Percentiles rank a stretch among this genome's conserved stretches.
Conservation (phyloP, 1,140 invertebrate species). For the Panulirus ornatus region DNA sequence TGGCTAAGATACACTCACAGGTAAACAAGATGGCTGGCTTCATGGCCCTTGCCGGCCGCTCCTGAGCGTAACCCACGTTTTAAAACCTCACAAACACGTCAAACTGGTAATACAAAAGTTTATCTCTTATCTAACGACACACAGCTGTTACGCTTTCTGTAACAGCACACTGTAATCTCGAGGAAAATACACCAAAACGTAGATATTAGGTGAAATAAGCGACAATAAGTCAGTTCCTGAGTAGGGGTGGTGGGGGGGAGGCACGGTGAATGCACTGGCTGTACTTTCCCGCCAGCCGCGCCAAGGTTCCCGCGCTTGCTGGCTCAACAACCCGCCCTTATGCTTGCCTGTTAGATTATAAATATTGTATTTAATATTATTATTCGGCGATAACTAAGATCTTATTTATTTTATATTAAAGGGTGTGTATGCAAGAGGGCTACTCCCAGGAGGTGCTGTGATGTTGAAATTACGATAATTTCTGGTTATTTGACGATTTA, state of each 20-base stretch:
- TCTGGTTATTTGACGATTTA: too few relatives aligned
- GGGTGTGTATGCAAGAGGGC: background rate
- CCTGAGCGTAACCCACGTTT: too few relatives aligned
- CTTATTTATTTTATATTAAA: slow-evolving; percentile 66
- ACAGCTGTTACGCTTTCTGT: background rate
- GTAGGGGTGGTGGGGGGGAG: background rate
- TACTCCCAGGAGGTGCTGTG: background rate
- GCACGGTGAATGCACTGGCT: background rate
- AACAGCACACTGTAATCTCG: background rate
- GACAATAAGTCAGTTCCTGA: background rate
- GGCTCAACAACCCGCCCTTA: slow-evolving; percentile 50
- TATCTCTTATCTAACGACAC: too few relatives aligned
- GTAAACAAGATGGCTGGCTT: too few relatives aligned
- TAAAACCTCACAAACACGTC: too few relatives aligned
- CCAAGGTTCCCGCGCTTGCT: background rate
- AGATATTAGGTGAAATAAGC: background rate
- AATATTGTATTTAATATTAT: slow-evolving; percentile 72
- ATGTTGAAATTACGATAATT: too few relatives aligned
- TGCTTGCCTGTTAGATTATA: slow-evolving; percentile 65
- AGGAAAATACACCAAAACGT: background rate
- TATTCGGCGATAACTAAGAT: slow-evolving; percentile 64
- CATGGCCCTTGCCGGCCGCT: too few relatives aligned
- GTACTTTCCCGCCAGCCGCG: slow-evolving; percentile 5
- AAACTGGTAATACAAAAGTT: too few relatives aligned
- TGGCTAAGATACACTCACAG: too few relatives aligned